Percentiles rank a stretch among this genome's conserved stretches.
Conservation (phyloP, 2,113 vertebrate genomes). For the Vicugna pacos region DNA sequence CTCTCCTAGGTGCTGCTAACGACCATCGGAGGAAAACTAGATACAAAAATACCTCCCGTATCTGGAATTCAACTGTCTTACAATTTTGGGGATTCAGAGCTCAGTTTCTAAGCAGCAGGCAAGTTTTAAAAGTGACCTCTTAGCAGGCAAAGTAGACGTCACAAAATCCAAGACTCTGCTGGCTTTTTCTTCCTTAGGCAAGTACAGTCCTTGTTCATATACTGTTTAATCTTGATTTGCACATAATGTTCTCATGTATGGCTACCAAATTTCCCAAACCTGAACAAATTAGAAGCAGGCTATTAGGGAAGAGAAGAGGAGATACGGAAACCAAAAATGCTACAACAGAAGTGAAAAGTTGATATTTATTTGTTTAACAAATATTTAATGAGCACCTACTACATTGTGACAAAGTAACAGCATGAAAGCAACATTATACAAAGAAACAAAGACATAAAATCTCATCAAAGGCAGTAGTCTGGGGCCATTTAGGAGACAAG, state of each 20-base stretch:
- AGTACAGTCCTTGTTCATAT: background rate
- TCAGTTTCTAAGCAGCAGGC: background rate
- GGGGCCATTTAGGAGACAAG: conserved; percentile 12
- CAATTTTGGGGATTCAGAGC: background rate
- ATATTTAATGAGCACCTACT: conserved; percentile 63
- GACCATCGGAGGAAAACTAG: conserved; percentile 29
- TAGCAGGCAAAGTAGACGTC: background rate
- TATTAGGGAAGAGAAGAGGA: conserved; percentile 1
- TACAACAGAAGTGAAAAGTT: background rate
- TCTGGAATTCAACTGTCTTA: conserved; percentile 1
- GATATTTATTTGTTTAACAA: conserved; percentile 56
- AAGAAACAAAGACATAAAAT: background rate
- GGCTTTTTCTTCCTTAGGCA: background rate
- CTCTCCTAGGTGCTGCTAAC: conserved; percentile 34
- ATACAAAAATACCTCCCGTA: conserved; percentile 17
- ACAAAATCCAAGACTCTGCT: background rate
- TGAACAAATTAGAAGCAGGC: background rate
- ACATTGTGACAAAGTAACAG: conserved; percentile 41
- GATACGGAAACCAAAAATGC: background rate
- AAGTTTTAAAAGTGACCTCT: background rate
- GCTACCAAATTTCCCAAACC: background rate
- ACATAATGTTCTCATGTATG: background rate
- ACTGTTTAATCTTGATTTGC: background rate
- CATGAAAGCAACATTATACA: background rate
- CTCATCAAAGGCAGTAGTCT: background rate